Evolutionary conservation across 2,113 vertebrate species (phyloP), one percentile per base, ranked within the genome.

Genomic region (Caloenas nicobarica): DNA sequence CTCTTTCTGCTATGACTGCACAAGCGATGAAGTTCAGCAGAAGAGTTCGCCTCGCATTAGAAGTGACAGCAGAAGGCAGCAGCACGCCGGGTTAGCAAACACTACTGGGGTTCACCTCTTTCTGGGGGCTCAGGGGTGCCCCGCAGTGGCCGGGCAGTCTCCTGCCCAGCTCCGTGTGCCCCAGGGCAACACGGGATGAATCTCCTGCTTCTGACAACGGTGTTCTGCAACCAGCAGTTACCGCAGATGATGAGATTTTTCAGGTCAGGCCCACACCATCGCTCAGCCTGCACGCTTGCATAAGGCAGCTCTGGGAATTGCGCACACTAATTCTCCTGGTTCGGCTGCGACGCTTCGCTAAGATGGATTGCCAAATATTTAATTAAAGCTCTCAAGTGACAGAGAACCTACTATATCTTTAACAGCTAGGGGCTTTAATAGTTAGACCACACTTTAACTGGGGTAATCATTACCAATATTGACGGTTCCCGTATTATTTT

Each of bases 351-450:
- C 58, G 50, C n/a, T 87, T 80, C 70, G 36, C 56, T n/a, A 62
- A 80, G 56, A 72, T 11, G 26, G 46, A 88, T 40, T 80, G 70
- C 31, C 81, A 95, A 95, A 89, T 92, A 89, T 92, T 93, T 93
- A 77, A 54, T 81, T 88, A 91, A 95, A 92, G 66, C 71, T 73
- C 89, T 93, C 71, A 85, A 88, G 87, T 54, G 74, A 58, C n/a
- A 69, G 54, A 58, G 53, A 82, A 79, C 54, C 58, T 36, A 44
- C 66, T 42, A 2, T 8, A 50, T 42, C 78, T 81, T 22, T 57
- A 91, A 83, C 29, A 86, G 74, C 54, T 80, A 61, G 80, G 64
- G 19, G 71, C 31, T 70, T 88, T 70, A 56, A 83, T 16, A 83
- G 29, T 76, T 46, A 87, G 66, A 40, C 57, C 44, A 58, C 40